Percentiles rank a stretch among this genome's conserved stretches.
phyloP scores from a whole-genome alignment of 2,113 vertebrate species.

The Mixornis gularis region DNA sequence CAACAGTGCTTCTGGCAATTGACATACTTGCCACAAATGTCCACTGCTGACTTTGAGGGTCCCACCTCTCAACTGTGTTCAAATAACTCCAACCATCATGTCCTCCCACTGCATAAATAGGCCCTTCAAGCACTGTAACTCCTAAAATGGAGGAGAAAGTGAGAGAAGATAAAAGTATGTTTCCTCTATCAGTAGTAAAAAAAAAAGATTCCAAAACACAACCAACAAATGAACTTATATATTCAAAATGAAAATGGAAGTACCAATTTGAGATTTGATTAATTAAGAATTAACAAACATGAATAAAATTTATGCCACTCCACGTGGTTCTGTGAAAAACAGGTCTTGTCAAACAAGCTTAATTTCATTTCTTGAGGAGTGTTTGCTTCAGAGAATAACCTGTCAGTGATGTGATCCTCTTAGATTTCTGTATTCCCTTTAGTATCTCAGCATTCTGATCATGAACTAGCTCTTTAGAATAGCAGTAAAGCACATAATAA shows the following conservation, averaged over 20 bases:
- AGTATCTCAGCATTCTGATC: background rate
- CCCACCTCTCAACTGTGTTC: conserved; percentile 81
- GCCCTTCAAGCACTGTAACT: conserved; percentile 79
- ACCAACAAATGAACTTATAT: background rate
- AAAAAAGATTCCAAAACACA: background rate
- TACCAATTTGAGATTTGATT: background rate
- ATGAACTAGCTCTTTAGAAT: background rate
- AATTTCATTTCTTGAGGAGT: background rate
- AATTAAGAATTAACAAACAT: background rate
- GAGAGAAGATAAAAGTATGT: background rate
- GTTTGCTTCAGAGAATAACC: background rate
- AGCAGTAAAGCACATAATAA: background rate
- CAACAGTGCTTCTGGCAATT: conserved; percentile 79
- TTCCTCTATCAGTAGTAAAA: background rate
- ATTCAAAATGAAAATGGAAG: background rate
- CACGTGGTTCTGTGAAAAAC: background rate
- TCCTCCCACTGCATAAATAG: conserved; percentile 80
- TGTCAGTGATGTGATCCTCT: background rate
- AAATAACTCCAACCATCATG: conserved; percentile 82
- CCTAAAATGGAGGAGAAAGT: conserved; percentile 57
- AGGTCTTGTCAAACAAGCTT: background rate
- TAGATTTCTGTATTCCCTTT: background rate
- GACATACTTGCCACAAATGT: conserved; percentile 82
- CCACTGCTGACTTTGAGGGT: conserved; percentile 80
- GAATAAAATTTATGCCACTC: background rate